Percentiles rank a stretch among this genome's conserved stretches.
Conservation (phyloP, 2,113 vertebrate genomes). For the Electrona antarctica region DNA sequence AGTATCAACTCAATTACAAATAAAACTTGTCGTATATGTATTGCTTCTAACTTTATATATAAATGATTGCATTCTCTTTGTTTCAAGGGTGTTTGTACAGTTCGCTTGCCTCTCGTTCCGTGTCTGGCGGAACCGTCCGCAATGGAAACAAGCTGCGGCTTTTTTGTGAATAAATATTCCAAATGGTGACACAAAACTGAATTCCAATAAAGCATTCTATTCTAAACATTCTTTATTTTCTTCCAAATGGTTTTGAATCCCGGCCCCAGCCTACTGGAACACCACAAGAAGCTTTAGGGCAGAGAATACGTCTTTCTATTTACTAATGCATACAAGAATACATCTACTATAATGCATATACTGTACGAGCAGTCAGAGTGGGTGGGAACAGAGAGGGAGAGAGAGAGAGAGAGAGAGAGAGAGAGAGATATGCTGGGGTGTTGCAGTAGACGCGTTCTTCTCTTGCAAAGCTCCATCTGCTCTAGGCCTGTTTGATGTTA, state of each 20-base stretch:
- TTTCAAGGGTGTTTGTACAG: too few relatives aligned
- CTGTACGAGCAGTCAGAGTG: conserved; percentile 47
- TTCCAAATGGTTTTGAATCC: conserved; percentile 38
- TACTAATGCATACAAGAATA: conserved; percentile 62
- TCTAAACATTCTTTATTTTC: conserved; percentile 21
- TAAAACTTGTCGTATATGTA: too few relatives aligned
- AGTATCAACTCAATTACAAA: too few relatives aligned
- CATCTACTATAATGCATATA: conserved; percentile 38
- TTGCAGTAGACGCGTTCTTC: conserved; percentile 47
- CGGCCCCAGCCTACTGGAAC: conserved; percentile 46
- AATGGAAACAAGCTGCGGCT: not conserved
- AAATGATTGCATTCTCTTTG: too few relatives aligned
- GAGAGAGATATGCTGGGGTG: conserved; percentile 14
- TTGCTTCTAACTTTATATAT: too few relatives aligned
- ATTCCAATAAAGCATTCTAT: not conserved
- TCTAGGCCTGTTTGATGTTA: conserved; percentile 46
- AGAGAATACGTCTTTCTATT: conserved; percentile 45
- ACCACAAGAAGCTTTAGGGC: conserved; percentile 49
- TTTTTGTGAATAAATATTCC: not conserved
- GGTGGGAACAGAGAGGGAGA: conserved; percentile 33
- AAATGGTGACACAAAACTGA: not conserved
- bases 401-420: conserved; percentile 13
- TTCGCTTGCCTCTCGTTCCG: conserved; percentile 4
- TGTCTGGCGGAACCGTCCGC: conserved; percentile 4
- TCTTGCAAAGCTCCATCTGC: conserved; percentile 20